These are phyloP conservation scores for Hydriomena furcata DNA, from an alignment of 2,888 invertebrate species.

Conservation along the genomic window DNA sequence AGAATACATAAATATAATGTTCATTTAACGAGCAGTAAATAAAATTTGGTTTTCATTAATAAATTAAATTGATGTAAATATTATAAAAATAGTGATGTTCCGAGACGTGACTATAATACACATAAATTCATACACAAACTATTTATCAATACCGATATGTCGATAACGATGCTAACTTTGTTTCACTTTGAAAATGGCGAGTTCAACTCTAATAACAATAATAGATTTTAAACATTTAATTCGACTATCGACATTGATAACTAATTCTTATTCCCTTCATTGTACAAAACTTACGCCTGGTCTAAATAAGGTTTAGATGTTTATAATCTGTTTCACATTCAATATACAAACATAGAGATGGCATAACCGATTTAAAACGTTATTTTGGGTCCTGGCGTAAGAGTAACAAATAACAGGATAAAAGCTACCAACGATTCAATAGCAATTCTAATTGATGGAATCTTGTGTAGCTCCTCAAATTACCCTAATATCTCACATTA, in stretches of 20 bases:
- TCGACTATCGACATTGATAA: slow-evolving; percentile 19
- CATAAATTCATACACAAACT: slow-evolving; percentile 1
- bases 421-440: not conserved
- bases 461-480: slow-evolving; percentile 7
- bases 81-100: slow-evolving; percentile 11
- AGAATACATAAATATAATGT: too few species aligned
- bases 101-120: slow-evolving; percentile 5
- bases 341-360: too few species aligned
- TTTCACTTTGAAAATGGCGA: slow-evolving; percentile 4
- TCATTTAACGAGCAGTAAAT: not conserved
- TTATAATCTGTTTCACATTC: too few species aligned
- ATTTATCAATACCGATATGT: slow-evolving; percentile 11
- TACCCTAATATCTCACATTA: slow-evolving; percentile 21
- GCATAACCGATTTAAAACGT: too few species aligned
- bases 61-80: slow-evolving; percentile 3
- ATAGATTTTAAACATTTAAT: slow-evolving; percentile 16
- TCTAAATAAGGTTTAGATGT: too few species aligned
- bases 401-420: not conserved
- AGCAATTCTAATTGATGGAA: not conserved
- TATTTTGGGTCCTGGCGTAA: too few species aligned
- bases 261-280: not conserved
- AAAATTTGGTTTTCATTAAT: not conserved
- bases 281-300: too few species aligned
- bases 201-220: slow-evolving; percentile 10
- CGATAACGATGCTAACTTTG: slow-evolving; percentile 13